phyloP scores from a whole-genome alignment of 2,888 invertebrate species.

The Unio delphinus region DNA sequence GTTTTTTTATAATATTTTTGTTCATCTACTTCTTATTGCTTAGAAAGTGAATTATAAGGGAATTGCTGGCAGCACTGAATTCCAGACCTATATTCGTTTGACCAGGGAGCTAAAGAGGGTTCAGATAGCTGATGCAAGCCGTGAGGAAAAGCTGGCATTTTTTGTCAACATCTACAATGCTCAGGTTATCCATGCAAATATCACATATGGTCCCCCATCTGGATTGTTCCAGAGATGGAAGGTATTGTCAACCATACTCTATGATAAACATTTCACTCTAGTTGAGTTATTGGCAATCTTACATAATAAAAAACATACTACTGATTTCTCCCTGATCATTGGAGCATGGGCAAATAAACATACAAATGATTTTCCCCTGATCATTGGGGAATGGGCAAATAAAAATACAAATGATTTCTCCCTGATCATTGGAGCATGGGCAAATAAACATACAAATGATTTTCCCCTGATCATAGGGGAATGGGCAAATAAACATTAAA shows the following conservation, averaged over 20 bases:
- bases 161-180: constrained; percentile 74
- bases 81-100: constrained; percentile 64
- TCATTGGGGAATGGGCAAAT: too few species aligned
- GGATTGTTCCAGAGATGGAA: constrained; percentile 73
- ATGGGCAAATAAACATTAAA: too few species aligned
- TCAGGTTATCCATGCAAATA: constrained; percentile 73
- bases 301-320: too few species aligned
- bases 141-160: constrained; percentile 72
- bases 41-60: constrained; percentile 70
- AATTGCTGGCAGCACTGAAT: constrained; percentile 68
- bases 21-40: neutral
- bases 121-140: constrained; percentile 50
- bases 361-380: too few species aligned
- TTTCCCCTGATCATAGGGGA: too few species aligned
- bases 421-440: too few species aligned
- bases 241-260: constrained; percentile 41
- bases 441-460: too few species aligned
- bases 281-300: neutral
- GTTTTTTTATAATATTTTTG: too few species aligned
- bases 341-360: neutral
- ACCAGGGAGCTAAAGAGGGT: constrained; percentile 69
- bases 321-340: neutral
- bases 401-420: too few species aligned
- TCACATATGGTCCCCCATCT: constrained; percentile 69
- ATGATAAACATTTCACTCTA: neutral